Conservation (phyloP, 2,888 invertebrate species). For the Sinohyriopsis cumingii region DNA sequence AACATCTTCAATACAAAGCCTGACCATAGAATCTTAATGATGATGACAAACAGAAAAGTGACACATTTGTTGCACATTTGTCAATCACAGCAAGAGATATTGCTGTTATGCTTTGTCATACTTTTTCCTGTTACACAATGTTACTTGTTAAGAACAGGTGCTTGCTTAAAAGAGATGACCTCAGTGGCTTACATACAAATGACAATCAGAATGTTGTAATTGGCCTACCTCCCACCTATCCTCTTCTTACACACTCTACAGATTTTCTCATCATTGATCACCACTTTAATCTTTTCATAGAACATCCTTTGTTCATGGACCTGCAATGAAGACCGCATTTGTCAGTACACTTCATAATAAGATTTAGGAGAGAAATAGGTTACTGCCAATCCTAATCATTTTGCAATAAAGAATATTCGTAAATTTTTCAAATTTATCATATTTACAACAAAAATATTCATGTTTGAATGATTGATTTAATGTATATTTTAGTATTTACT, state of each 20-base stretch:
- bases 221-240: slow-evolving; percentile 86
- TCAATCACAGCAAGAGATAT: background rate
- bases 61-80: background rate
- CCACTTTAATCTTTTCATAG: slow-evolving; percentile 86
- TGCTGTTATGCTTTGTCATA: no score
- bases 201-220: background rate
- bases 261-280: slow-evolving; percentile 88
- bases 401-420: no score
- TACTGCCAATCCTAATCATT: background rate
- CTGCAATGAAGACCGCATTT: slow-evolving; percentile 65
- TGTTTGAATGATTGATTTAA: no score
- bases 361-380: background rate
- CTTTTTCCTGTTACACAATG: no score
- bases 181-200: background rate
- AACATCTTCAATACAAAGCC: no score
- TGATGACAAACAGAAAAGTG: no score
- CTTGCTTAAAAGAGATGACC: no score
- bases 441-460: no score
- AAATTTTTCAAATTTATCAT: no score
- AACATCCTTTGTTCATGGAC: slow-evolving; percentile 85
- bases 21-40: no score
- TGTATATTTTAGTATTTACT: no score
- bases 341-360: background rate
- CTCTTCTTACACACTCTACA: slow-evolving; percentile 95
- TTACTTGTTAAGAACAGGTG: no score